Base-by-base conservation (phyloP, 1,140 invertebrate genomes). In the Drosophila ficusphila region DNA sequence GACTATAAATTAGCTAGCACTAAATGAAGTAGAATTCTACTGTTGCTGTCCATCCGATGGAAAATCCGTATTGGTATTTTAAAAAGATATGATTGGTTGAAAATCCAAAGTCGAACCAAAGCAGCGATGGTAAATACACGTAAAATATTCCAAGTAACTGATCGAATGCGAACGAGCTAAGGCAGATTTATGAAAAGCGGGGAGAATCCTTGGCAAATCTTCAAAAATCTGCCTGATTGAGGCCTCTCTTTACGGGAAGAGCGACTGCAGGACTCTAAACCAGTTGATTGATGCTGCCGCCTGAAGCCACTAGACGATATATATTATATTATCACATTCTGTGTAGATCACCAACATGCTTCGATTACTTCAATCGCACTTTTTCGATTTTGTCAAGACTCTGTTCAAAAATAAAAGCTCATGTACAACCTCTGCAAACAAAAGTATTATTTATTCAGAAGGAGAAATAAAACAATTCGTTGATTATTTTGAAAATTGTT, bases 91-190 rank as follows among this genome's bases (percentile, higher is more conserved):
- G 49, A 54, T 5, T 12, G 62, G 36, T 54, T 14, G 14, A 34
- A 56, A 52, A 29, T 16, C 36, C 51, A 57, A 14, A 51, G 38
- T 57, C 57, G 36, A 72, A 64, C 29, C 54, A 25, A 56, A 88
- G 82, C 82, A 88, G 78, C 83, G 82, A 88, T 88, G 82, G 82
- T 71, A 88, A 82, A 88, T 88, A 88, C 82, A 88, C 82, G 82
- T 88, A 88, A 88, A 88, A 85, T 85, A 83, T 83, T 83, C 38
- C 48, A 76, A 79, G 76, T 73, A 76, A 73, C 56, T 36, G 19
- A 64, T 33, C 44, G 27, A 62, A 61, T 51, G 39, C 57, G 34
- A 56, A 73, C 38, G 27, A 64, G 41, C 61, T 44, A 75, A 18
- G 68, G 78, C 72, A 81, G 48, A 81, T 76, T 81, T 81, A 31